Evolutionary conservation across 2,113 vertebrate genomes (phyloP).

Genomic region (Hypanus sabinus): DNA sequence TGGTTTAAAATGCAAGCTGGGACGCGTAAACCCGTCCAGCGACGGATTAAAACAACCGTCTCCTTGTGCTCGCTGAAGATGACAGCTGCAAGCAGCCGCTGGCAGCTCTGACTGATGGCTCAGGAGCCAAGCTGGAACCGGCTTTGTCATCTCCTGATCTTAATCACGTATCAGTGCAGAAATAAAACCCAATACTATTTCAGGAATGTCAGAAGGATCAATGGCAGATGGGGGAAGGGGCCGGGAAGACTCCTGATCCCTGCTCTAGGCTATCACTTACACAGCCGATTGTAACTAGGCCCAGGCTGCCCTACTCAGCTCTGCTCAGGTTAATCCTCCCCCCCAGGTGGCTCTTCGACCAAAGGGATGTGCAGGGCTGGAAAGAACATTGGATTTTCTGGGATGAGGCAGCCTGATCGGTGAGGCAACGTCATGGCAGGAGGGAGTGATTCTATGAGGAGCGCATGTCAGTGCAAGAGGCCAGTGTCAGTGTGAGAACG

Average conservation of each 20-base stretch:
- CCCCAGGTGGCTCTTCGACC: background rate
- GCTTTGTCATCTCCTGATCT: background rate
- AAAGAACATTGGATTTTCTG: background rate
- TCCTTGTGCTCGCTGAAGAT: too few relatives aligned
- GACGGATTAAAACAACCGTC: background rate
- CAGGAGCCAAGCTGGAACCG: background rate
- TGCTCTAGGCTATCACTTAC: background rate
- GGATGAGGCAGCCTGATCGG: background rate
- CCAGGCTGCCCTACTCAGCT: background rate
- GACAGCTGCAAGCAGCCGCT: too few relatives aligned
- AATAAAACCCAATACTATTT: background rate
- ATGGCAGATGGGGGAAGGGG: too few relatives aligned
- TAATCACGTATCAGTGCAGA: background rate
- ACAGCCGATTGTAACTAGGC: background rate
- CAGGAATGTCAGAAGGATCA: background rate
- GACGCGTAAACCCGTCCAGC: background rate
- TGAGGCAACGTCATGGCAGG: background rate
- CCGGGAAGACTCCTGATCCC: background rate
- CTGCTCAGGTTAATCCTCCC: background rate
- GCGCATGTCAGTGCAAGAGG: too few relatives aligned
- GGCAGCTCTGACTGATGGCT: background rate
- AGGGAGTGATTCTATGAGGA: background rate
- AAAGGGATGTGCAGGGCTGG: background rate
- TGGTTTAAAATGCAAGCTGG: too few relatives aligned
- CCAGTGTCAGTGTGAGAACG: too few relatives aligned